phyloP scores from a whole-genome alignment of 1,140 invertebrate species.

The Stegodyphus mimosarum region DNA sequence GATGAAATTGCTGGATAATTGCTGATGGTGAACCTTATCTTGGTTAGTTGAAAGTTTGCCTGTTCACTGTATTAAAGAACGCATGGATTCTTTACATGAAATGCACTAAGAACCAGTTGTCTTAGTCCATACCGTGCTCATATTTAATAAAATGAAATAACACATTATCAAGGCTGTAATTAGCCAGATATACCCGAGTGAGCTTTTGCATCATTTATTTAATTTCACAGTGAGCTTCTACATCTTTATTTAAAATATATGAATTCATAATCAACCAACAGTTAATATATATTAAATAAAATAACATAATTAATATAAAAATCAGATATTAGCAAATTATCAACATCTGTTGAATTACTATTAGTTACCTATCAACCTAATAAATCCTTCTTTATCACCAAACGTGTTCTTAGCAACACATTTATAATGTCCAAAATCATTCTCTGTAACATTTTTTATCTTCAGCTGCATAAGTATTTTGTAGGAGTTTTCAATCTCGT shows the following conservation, averaged over 20 bases:
- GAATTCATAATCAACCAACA: not conserved
- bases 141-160: too few relatives aligned
- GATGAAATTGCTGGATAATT: too few relatives aligned
- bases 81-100: too few relatives aligned
- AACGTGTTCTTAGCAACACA: slow-evolving; percentile 92
- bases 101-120: too few relatives aligned
- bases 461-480: slow-evolving; percentile 48
- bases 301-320: not conserved
- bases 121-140: too few relatives aligned
- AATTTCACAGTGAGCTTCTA: too few relatives aligned
- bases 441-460: slow-evolving; percentile 69
- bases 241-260: not conserved
- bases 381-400: slow-evolving; percentile 89
- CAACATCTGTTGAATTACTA: slow-evolving; percentile 64
- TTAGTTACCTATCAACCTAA: slow-evolving; percentile 84
- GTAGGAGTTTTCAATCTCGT: slow-evolving; percentile 47
- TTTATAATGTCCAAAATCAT: slow-evolving; percentile 88
- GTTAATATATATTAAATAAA: not conserved
- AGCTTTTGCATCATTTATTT: too few relatives aligned
- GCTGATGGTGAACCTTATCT: too few relatives aligned
- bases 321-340: not conserved
- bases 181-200: too few relatives aligned
- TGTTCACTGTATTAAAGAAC: too few relatives aligned
- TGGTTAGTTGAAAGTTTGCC: too few relatives aligned
- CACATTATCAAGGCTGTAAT: too few relatives aligned